Evolutionary conservation across 2,888 invertebrate genomes (phyloP).

Genomic region (Lepidonotus clava): DNA sequence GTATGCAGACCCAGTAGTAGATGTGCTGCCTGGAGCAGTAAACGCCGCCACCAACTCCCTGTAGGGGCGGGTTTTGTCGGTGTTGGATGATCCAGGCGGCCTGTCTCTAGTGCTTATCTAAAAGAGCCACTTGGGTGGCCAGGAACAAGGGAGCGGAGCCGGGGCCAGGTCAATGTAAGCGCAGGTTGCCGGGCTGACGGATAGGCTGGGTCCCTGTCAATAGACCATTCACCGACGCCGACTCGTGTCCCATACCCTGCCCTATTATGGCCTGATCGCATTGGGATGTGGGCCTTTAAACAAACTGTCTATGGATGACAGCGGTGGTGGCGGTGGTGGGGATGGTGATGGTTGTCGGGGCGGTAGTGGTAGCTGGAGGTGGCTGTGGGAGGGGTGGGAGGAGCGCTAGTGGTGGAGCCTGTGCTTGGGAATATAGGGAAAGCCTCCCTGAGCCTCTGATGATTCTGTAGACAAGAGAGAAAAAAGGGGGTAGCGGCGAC

Average conservation of each 20-base stretch:
- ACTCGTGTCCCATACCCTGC: too few relatives aligned
- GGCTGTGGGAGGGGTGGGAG: too few relatives aligned
- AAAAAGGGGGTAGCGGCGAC: background rate
- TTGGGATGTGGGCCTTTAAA: too few relatives aligned
- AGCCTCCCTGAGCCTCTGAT: background rate
- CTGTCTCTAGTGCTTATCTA: slow-evolving; percentile 13
- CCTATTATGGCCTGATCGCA: too few relatives aligned
- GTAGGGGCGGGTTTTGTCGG: background rate
- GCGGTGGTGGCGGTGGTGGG: too few relatives aligned
- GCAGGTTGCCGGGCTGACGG: background rate
- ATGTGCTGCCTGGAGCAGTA: background rate
- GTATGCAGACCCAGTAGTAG: background rate
- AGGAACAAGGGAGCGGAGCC: background rate
- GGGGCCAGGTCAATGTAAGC: background rate
- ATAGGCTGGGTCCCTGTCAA: slow-evolving; percentile 13
- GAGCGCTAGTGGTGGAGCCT: too few relatives aligned
- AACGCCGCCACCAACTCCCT: background rate
- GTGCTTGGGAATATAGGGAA: too few relatives aligned
- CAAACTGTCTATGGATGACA: too few relatives aligned
- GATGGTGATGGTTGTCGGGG: too few relatives aligned
- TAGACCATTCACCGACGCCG: slow-evolving; percentile 16
- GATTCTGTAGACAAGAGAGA: background rate
- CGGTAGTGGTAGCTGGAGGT: too few relatives aligned
- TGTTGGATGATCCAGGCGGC: background rate
- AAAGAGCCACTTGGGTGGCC: slow-evolving; percentile 24